Evolutionary conservation across 2,888 invertebrate genomes (phyloP), one percentile per base, ranked within the genome.

Genomic region (Euplexia lucipara): DNA sequence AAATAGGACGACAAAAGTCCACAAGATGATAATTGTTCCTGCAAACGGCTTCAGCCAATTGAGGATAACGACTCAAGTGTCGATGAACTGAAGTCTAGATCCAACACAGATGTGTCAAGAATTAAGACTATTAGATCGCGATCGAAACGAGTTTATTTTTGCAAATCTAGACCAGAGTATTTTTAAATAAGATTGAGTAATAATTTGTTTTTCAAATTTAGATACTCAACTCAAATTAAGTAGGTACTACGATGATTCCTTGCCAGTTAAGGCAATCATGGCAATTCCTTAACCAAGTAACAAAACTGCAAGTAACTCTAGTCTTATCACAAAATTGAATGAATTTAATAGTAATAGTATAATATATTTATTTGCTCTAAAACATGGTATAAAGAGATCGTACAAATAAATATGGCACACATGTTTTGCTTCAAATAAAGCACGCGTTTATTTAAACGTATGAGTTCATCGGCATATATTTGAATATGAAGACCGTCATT

Each of bases 11-110:
- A 86, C 86, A 84, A 75, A 75, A 68, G 83, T 82, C 73, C 71
- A 84, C 84, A 85, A 90, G 82, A 83, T 83, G 88, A 90, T 93
- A 92, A 93, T 92, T 92, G 92, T 83, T 81, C 75, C 79, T 78
- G 87, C 88, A 87, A 91, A 90, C 87, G 81, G 79, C 84, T 85
- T 83, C 83, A 77, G 79, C 78, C 91, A 92, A 91, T 92, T 91
- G 90, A 84, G 83, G 76, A 88, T 88, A 90, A 90, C 88, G 85
- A 87, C 86, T 83, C 79, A n/a, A n/a, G 86, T 83, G 92, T 89
- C 91, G 89, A 90, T 88, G 92, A 92, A 91, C 92, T 83, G 81
- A 66, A 78, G 59, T 77, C 73, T 65, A 70, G 63, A 79, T 70
- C 73, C 74, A 75, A 82, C 77, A 82, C 71, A 68, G 60, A 73